A percentile compares a stretch with the other conserved stretches of the same genome.
Evolutionary conservation across 1,140 invertebrate genomes (phyloP).

Genomic region (Araneus ventricosus): DNA sequence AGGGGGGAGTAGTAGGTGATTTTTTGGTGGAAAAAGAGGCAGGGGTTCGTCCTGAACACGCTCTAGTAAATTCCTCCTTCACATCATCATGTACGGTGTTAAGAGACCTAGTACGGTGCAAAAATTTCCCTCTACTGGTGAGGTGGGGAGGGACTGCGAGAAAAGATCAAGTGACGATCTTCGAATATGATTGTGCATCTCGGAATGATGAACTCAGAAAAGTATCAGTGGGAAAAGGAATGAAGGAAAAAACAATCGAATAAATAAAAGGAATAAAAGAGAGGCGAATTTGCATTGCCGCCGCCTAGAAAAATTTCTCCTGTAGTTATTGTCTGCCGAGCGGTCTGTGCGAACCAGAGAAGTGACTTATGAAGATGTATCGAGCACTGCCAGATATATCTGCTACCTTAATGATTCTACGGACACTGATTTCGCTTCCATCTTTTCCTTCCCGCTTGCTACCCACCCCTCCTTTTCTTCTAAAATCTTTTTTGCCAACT

Average conservation of each 20-base stretch:
- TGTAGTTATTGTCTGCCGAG: conserved; percentile 68
- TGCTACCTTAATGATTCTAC: conserved; percentile 73
- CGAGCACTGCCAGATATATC: conserved; percentile 13
- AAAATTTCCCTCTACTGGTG: conserved; percentile 17
- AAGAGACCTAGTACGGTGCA: conserved; percentile 54
- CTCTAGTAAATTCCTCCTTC: conserved; percentile 63
- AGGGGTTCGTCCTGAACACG: conserved; percentile 29
- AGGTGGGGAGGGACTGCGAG: neutral
- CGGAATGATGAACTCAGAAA: conserved; percentile 71
- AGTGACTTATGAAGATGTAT: conserved; percentile 75
- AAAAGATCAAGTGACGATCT: conserved; percentile 74
- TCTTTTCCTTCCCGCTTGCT: conserved; percentile 43
- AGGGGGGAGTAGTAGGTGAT: neutral
- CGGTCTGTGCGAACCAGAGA: conserved; percentile 68
- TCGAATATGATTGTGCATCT: conserved; percentile 72
- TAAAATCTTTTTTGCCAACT: neutral
- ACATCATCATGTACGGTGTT: conserved; percentile 72
- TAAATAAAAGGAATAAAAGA: neutral
- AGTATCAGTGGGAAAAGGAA: conserved; percentile 59
- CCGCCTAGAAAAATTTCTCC: conserved; percentile 56
- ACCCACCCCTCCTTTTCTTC: neutral
- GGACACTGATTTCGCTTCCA: conserved; percentile 64
- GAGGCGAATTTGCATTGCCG: conserved; percentile 54
- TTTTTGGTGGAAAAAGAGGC: conserved; percentile 18
- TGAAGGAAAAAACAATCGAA: conserved; percentile 23